Percentiles rank a stretch among this genome's conserved stretches.
phyloP scores from a whole-genome alignment of 1,140 invertebrate species.

The Latrodectus geometricus region DNA sequence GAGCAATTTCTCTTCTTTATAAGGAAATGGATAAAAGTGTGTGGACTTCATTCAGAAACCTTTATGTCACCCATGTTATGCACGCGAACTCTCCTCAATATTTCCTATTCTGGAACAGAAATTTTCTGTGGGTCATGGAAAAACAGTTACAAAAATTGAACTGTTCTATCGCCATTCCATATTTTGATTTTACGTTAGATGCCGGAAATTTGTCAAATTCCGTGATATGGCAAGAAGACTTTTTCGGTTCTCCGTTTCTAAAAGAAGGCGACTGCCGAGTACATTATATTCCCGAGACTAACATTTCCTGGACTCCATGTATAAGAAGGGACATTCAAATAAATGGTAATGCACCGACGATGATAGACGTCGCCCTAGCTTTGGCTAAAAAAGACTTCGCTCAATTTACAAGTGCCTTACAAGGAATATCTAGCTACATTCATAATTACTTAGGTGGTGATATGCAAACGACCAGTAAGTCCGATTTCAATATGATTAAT shows the following conservation, averaged over 20 bases:
- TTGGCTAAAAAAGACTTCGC: slow-evolving; percentile 38
- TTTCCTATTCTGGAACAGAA: slow-evolving; percentile 53
- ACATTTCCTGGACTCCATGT: slow-evolving; percentile 33
- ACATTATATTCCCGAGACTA: background rate
- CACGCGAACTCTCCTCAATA: slow-evolving; percentile 35
- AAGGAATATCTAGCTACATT: slow-evolving; percentile 23
- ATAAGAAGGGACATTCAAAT: background rate
- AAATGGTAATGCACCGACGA: slow-evolving; percentile 9
- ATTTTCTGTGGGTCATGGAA: slow-evolving; percentile 41
- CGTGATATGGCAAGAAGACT: slow-evolving; percentile 38
- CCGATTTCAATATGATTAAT: background rate
- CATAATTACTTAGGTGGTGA: slow-evolving; percentile 45
- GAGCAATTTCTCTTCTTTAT: slow-evolving; percentile 23
- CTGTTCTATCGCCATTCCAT: slow-evolving; percentile 44
- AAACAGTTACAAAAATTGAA: slow-evolving; percentile 44
- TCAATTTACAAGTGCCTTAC: slow-evolving; percentile 26
- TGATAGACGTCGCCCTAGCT: slow-evolving; percentile 49
- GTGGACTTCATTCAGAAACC: slow-evolving; percentile 43
- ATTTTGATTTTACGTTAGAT: slow-evolving; percentile 59
- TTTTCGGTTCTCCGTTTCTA: slow-evolving; percentile 18
- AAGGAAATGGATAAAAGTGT: slow-evolving; percentile 15
- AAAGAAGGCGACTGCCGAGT: slow-evolving; percentile 12
- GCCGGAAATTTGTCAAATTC: slow-evolving; percentile 48
- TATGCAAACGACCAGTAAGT: slow-evolving; percentile 44
- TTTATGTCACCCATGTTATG: slow-evolving; percentile 51